These are phyloP conservation scores for Bubalus kerabau DNA, from an alignment of 2,113 vertebrate genomes.

Conservation along the genomic window DNA sequence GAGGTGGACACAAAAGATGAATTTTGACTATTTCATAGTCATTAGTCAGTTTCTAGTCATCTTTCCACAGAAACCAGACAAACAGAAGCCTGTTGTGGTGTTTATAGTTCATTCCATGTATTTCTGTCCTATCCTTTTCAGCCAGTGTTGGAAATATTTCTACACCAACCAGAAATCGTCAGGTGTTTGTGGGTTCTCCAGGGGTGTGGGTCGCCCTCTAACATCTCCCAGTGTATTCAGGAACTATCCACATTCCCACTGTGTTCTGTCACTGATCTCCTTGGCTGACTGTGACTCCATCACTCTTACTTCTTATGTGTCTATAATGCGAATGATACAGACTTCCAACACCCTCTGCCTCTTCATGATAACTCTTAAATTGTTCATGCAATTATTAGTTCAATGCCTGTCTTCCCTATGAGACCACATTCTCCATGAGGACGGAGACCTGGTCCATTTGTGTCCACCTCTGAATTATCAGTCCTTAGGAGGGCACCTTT, in stretches of 20 bases:
- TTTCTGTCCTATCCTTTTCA: not conserved
- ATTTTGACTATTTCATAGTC: not conserved
- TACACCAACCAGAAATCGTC: not conserved
- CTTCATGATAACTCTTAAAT: not conserved
- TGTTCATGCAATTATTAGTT: not conserved
- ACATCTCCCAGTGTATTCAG: not conserved
- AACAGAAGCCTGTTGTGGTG: not conserved
- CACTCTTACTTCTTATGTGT: not conserved
- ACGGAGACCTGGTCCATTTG: not conserved
- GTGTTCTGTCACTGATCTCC: not conserved
- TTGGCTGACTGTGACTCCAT: not conserved
- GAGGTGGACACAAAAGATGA: not conserved
- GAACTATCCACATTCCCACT: not conserved
- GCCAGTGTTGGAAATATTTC: not conserved
- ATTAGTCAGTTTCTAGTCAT: not conserved
- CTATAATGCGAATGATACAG: not conserved
- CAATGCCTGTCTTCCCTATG: not conserved
- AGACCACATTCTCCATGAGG: not conserved
- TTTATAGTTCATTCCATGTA: not conserved
- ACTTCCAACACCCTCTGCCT: not conserved
- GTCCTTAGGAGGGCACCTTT: not conserved
- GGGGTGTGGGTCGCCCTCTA: not conserved
- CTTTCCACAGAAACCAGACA: not conserved
- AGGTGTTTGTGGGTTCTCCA: not conserved
- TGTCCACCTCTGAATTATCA: not conserved